Base-by-base conservation (phyloP, 2,797 vertebrate species). In the Peromyscus attwateri region DNA sequence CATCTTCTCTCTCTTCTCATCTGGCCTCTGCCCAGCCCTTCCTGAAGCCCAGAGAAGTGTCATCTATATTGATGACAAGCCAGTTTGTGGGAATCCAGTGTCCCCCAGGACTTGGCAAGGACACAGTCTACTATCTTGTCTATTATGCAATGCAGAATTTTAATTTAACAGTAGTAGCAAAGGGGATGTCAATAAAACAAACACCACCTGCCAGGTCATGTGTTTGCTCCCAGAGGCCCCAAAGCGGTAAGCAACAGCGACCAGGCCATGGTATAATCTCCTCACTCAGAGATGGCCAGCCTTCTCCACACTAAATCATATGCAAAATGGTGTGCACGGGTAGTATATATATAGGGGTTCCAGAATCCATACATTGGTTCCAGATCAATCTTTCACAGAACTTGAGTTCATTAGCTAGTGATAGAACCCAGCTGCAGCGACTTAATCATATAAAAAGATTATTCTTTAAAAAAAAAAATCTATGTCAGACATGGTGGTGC, bases 131-230 rank as follows among this genome's bases (percentile, higher is more conserved):
- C 87, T 90, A 79, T 92, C 70, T 87, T 66, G 68, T 52, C 79
- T 87, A 64, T 46, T 77, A 55, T 66, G 25, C 37, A 66, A 75
- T 76, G 7, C 90, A 84, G 76, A 92, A 93, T 88, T 87, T 75
- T 94, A 76, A 70, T 93, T 57, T 81, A 46, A 80, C 3, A 91
- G 71, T 55, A 68, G 27, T 92, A 49, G 76, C 34, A 64, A 91
- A 96, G 49, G 70, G 52, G 7, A 11, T 87, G 27, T 93, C 92
- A 55, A 55, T 70, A 73, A 81, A 94, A 55, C 49, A 90, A 43
- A 68, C 71, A 92, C 82, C 64, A 49, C 46, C 60, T 34, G 55
- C 17, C 81, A 92, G 43, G 49, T 57, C 64, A 84, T 62, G 43
- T 25, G 43, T 87, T 66, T 92, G 52, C 2, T 87, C 34, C 27